A percentile compares a stretch with the other conserved stretches of the same genome.
Evolutionary conservation across 1,140 invertebrate species (phyloP).

Genomic region (Bombus pascuorum): DNA sequence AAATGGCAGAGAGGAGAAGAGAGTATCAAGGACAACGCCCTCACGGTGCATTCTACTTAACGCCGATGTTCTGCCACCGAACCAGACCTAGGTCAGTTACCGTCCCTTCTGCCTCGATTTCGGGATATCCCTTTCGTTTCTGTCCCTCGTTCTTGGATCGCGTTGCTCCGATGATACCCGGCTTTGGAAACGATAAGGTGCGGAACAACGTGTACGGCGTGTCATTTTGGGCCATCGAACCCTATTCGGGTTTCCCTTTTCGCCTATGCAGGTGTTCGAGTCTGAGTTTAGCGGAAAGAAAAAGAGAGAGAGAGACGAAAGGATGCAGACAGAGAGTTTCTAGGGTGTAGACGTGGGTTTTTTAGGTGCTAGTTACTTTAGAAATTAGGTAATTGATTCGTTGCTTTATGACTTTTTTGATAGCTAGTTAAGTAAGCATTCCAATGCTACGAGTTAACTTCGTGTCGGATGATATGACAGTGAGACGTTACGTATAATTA

Average conservation of each 20-base stretch:
- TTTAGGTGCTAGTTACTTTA: no score
- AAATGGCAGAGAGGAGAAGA: not conserved
- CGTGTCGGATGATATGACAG: no score
- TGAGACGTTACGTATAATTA: no score
- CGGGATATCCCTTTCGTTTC: conserved; percentile 42
- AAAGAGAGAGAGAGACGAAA: no score
- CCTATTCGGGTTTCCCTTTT: not conserved
- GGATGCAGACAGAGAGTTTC: no score
- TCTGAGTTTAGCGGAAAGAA: not conserved
- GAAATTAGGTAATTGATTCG: not conserved
- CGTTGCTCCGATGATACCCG: not conserved
- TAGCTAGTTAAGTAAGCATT: no score
- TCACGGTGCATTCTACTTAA: conserved; percentile 64
- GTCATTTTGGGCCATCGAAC: not conserved
- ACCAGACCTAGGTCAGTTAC: conserved; percentile 61
- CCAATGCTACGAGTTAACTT: no score
- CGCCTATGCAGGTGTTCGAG: not conserved
- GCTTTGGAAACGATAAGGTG: conserved; percentile 13
- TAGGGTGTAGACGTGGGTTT: no score
- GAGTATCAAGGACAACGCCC: conserved; percentile 61
- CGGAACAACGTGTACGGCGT: not conserved
- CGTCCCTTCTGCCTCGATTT: conserved; percentile 50
- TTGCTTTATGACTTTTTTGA: not conserved
- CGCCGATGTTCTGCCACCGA: conserved; percentile 39
- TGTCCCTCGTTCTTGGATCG: conserved; percentile 1